Evolutionary conservation across 2,113 vertebrate genomes (phyloP).

Genomic region (Peromyscus maniculatus): DNA sequence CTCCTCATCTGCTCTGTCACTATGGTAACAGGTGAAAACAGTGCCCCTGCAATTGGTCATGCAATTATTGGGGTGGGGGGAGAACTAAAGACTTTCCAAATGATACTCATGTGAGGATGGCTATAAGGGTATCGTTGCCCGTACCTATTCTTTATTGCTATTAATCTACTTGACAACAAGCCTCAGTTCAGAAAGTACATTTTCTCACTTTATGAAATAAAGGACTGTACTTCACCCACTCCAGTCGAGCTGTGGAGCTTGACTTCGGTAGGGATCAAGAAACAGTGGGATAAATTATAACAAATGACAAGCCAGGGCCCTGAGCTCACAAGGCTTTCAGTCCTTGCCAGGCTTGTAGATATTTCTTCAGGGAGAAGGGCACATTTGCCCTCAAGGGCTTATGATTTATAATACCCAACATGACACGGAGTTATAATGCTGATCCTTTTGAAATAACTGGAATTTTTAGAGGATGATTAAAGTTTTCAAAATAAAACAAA

Average conservation of each 20-base stretch:
- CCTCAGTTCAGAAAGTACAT: background rate
- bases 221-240: background rate
- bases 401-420: background rate
- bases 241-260: background rate
- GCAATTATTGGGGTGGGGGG: background rate
- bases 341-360: background rate
- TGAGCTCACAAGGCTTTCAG: background rate
- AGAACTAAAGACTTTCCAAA: background rate
- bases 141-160: background rate
- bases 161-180: background rate
- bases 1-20: background rate
- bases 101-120: background rate
- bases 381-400: background rate
- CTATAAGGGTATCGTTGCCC: background rate
- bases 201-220: background rate
- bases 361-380: background rate
- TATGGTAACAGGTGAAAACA: too few species aligned
- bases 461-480: background rate
- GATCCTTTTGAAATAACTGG: background rate
- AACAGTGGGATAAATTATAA: conserved; percentile 26
- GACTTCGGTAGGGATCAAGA: background rate
- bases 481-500: conserved; percentile 47
- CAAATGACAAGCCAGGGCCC: background rate
- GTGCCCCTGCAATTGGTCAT: fast-evolving
- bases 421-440: background rate